These are phyloP conservation scores for Cacatua alba DNA, from an alignment of 2,113 vertebrate genomes.

Conservation along the genomic window DNA sequence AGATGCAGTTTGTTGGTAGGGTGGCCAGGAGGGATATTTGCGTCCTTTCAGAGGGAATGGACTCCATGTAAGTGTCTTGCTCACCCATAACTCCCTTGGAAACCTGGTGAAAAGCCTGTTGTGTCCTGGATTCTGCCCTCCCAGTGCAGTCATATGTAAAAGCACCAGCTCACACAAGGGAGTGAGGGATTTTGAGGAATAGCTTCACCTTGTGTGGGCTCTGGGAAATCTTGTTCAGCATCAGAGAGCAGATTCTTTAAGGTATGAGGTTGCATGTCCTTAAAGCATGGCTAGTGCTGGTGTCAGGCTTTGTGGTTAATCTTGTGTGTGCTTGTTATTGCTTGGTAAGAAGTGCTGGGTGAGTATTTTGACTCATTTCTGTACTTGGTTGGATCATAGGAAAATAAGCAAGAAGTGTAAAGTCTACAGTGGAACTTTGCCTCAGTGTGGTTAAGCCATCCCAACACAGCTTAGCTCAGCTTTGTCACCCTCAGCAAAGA, in stretches of 20 bases:
- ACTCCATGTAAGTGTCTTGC: background rate
- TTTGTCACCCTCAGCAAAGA: background rate
- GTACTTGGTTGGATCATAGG: rapidly evolving
- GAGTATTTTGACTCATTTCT: background rate
- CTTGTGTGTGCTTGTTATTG: background rate
- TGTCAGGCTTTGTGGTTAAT: background rate
- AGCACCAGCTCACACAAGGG: background rate
- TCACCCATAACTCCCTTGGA: background rate
- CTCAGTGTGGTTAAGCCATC: background rate
- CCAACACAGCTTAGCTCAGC: background rate
- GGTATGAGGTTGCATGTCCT: background rate
- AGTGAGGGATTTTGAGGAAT: background rate
- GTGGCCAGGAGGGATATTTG: background rate
- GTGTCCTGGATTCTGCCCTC: background rate
- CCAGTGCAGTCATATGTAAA: background rate
- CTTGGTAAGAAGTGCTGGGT: background rate
- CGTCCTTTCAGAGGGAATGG: background rate
- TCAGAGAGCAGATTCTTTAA: background rate
- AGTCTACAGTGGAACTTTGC: background rate
- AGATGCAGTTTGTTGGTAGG: background rate
- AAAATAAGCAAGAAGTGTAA: background rate
- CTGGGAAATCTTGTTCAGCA: background rate
- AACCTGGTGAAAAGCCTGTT: background rate
- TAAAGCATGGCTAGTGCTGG: background rate
- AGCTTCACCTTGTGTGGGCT: background rate